Evolutionary conservation across 2,797 vertebrate species (phyloP), one percentile per base, ranked within the genome.

Genomic region (Parotocinclus haroldoi): DNA sequence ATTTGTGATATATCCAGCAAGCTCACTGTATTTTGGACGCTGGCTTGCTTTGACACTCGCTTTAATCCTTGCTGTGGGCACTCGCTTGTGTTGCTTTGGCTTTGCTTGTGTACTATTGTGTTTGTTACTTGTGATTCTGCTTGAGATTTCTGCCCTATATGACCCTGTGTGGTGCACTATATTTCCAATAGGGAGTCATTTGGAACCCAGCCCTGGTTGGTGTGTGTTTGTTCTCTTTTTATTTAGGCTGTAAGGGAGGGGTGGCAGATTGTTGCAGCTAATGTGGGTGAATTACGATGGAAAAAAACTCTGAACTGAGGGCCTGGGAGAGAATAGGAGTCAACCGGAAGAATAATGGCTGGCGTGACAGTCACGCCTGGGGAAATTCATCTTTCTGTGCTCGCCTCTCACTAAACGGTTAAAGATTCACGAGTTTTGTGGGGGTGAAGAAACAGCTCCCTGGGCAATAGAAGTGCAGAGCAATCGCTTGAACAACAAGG

Each of bases 401-500:
- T 57, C 54, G 40, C 14, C 19, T 64, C 64, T 76, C 78, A 75
- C 73, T 74, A 78, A 81, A 82, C 66, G 67, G 78, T 77, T 79
- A 80, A 79, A 77, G 71, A 78, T 76, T 74, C 66, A 67, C 57
- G 57, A 73, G 56, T 48, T 37, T 51, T 42, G 57, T 19, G 56
- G 37, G 49, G 40, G 40, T 42, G 58, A 53, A 58, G 48, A 54
- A 69, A 79, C 58, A 59, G 42, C 74, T 75, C 77, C 65, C 77
- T 68, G 37, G 71, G 62, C 63, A 76, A 77, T 76, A 72, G 69
- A 63, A 75, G 68, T 48, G 64, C 58, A 48, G 66, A 58, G 61
- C 76, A 75, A 74, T 74, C 59, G 60, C 65, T 78, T 51, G 54
- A 76, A 80, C 78, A 81, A 82, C 79, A 79, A 84, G 82, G 80